Percentiles rank a stretch among this genome's conserved stretches.
Evolutionary conservation across 92 coral and sea anemone species (phyloP).

Genomic region (Desmophyllum pertusum): DNA sequence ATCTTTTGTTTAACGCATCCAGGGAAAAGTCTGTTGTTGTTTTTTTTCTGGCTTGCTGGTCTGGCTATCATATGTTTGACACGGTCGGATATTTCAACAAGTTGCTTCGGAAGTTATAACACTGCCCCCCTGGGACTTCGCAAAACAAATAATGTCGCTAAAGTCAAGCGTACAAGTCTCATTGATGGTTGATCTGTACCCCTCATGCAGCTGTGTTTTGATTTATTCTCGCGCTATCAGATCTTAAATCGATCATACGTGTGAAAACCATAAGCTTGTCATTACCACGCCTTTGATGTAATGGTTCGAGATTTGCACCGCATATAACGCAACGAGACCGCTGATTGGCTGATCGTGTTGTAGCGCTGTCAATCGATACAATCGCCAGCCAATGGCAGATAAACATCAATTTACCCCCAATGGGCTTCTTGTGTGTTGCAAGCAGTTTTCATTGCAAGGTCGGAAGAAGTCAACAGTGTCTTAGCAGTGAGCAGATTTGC

Average conservation of each 20-base stretch:
- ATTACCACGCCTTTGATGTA: slow-evolving; percentile 49
- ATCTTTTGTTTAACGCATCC: neutral
- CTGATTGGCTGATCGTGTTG: slow-evolving; percentile 34
- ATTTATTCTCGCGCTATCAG: neutral
- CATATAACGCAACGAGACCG: slow-evolving; percentile 49
- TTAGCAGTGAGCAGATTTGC: slow-evolving; percentile 8
- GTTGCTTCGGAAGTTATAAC: slow-evolving; percentile 36
- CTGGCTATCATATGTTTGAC: slow-evolving; percentile 50
- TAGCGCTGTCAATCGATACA: slow-evolving; percentile 74
- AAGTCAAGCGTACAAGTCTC: slow-evolving; percentile 4
- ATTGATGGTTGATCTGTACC: neutral
- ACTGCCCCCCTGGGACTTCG: slow-evolving; percentile 50
- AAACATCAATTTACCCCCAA: slow-evolving; percentile 81
- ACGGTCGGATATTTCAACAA: slow-evolving; percentile 47
- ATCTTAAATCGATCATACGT: slow-evolving; percentile 35
- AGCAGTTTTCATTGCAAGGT: slow-evolving; percentile 33
- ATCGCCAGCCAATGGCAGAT: slow-evolving; percentile 76
- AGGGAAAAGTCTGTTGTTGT: neutral
- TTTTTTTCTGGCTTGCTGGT: neutral
- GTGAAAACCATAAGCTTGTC: slow-evolving; percentile 46
- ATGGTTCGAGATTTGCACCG: slow-evolving; percentile 33
- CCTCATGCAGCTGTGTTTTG: slow-evolving; percentile 6
- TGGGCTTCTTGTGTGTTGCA: slow-evolving; percentile 36
- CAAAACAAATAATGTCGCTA: slow-evolving; percentile 49
- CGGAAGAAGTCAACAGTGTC: slow-evolving; percentile 42